These are phyloP conservation scores for Gorsachius magnificus DNA, from an alignment of 2,797 vertebrate species.

Conservation along the genomic window DNA sequence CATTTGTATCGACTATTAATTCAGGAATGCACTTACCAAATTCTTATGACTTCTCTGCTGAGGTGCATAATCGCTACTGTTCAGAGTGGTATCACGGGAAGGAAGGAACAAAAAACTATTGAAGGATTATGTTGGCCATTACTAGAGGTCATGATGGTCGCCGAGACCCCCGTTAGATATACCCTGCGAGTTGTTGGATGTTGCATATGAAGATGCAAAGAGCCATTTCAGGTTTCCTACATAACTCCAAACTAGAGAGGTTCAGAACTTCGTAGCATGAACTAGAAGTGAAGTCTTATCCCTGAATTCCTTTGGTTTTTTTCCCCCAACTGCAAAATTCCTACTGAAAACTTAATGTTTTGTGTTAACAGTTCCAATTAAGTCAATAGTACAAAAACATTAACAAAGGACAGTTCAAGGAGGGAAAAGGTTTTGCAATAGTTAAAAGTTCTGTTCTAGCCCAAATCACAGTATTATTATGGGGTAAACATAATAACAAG, in stretches of 20 bases:
- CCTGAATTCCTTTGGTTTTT: not conserved
- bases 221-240: not conserved
- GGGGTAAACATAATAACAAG: not conserved
- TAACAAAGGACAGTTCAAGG: not conserved
- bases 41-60: not conserved
- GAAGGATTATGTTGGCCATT: not conserved
- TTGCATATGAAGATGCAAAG: rapidly evolving
- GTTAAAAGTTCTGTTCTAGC: not conserved
- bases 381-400: not conserved
- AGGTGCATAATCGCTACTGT: not conserved
- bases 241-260: not conserved
- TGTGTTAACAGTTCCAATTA: not conserved
- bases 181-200: rapidly evolving
- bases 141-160: not conserved
- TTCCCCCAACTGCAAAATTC: not conserved
- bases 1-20: not conserved
- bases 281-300: not conserved
- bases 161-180: not conserved
- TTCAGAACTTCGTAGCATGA: not conserved
- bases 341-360: not conserved
- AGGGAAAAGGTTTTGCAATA: not conserved
- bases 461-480: not conserved
- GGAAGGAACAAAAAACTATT: not conserved
- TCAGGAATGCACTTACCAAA: not conserved
- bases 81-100: not conserved